Evolutionary conservation across 2,888 invertebrate genomes (phyloP).

Genomic region (Anoncus sp.): DNA sequence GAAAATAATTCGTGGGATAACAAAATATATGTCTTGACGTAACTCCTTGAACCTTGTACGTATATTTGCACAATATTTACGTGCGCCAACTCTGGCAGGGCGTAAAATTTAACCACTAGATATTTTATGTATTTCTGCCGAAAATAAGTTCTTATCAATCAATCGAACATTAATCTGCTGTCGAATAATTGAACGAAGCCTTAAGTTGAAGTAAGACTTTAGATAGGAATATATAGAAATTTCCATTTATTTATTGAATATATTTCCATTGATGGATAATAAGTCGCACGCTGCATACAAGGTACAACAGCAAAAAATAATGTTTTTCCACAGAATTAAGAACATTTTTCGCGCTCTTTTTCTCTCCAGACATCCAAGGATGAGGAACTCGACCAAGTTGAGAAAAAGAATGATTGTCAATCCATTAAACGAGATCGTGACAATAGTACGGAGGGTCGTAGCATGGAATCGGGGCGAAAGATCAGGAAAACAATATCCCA

Average conservation of each 20-base stretch:
- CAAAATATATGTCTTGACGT: too few relatives aligned
- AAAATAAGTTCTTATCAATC: too few relatives aligned
- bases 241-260: neutral
- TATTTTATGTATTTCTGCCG: too few relatives aligned
- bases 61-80: too few relatives aligned
- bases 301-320: neutral
- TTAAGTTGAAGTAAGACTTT: too few relatives aligned
- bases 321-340: neutral
- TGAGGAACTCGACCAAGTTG: neutral
- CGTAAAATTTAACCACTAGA: too few relatives aligned
- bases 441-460: neutral
- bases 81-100: too few relatives aligned
- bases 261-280: neutral
- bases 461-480: neutral
- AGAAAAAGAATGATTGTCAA: slow-evolving; percentile 1
- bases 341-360: neutral
- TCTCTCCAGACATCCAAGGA: neutral
- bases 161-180: too few relatives aligned
- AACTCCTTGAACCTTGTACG: too few relatives aligned
- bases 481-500: slow-evolving; percentile 19
- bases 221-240: neutral
- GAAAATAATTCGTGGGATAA: too few relatives aligned
- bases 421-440: slow-evolving; percentile 30
- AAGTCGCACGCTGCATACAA: neutral
- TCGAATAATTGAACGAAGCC: too few relatives aligned